Conservation (phyloP, 1,140 invertebrate genomes). For the Microplitis demolitor region DNA sequence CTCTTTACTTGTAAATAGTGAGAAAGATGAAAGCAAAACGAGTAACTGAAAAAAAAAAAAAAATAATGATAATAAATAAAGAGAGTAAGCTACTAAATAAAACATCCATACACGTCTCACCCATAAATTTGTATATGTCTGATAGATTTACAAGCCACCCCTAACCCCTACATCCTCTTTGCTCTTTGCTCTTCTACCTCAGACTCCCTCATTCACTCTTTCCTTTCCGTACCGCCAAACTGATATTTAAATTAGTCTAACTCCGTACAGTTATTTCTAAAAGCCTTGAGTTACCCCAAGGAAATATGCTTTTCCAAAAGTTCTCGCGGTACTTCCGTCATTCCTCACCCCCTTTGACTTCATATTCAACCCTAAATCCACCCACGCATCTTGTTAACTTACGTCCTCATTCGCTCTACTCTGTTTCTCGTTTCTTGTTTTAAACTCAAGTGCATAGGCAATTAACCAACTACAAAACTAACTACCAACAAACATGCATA, state of each 20-base stretch:
- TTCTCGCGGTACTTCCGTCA: slow-evolving; percentile 24
- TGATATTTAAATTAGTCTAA: slow-evolving; percentile 64
- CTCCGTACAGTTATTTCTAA: slow-evolving; percentile 44
- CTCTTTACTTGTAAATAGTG: background rate
- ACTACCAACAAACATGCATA: background rate
- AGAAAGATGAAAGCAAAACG: background rate
- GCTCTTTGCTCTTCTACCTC: background rate
- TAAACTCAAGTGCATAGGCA: background rate
- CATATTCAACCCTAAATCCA: too few relatives aligned
- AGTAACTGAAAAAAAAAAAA: background rate
- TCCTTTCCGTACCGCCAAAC: slow-evolving; percentile 38
- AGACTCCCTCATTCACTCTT: background rate
- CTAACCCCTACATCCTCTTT: slow-evolving; percentile 10
- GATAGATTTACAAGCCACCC: slow-evolving; percentile 62
- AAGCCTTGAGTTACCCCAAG: slow-evolving; percentile 10
- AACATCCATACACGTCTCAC: slow-evolving; percentile 57
- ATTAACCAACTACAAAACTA: background rate
- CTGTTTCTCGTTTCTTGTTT: too few relatives aligned
- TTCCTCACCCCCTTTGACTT: background rate
- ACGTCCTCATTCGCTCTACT: background rate
- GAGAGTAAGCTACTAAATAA: slow-evolving; percentile 58
- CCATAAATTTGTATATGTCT: slow-evolving; percentile 58
- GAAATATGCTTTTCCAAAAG: slow-evolving; percentile 32
- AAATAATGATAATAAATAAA: background rate
- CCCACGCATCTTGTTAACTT: background rate